These are phyloP conservation scores for Pristionchus entomophagus DNA, from an alignment of 2,888 invertebrate species.

Conservation along the genomic window DNA sequence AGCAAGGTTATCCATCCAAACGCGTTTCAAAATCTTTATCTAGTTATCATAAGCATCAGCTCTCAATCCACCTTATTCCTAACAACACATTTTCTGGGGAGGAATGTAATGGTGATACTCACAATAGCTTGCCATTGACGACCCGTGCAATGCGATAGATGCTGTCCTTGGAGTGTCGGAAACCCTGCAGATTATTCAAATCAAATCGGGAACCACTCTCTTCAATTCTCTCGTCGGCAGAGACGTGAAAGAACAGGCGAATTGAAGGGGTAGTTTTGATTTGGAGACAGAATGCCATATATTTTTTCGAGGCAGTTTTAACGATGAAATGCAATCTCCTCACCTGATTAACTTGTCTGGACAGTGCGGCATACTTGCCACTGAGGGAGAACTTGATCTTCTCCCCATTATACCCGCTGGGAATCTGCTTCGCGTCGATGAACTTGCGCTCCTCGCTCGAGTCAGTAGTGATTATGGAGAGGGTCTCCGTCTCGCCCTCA, in stretches of 20 bases:
- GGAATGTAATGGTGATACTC: not conserved
- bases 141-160: conserved; percentile 53
- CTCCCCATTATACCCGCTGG: conserved; percentile 24
- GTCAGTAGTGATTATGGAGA: conserved; percentile 27
- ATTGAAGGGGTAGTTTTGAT: too few species aligned
- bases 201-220: not conserved
- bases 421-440: conserved; percentile 20
- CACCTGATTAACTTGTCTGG: conserved; percentile 15
- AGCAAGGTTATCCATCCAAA: too few species aligned
- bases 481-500: conserved; percentile 27
- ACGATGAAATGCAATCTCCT: not conserved
- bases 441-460: conserved; percentile 20
- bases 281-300: too few species aligned
- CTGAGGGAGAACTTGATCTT: conserved; percentile 32
- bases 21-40: too few species aligned
- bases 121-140: conserved; percentile 49
- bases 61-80: too few species aligned
- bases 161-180: conserved; percentile 56
- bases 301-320: too few species aligned
- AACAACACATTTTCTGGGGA: not conserved
- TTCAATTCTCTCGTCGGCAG: too few species aligned
- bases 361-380: conserved; percentile 42
- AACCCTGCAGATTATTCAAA: conserved; percentile 49
- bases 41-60: too few species aligned
- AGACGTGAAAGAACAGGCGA: too few species aligned